Evolutionary conservation across 1,140 invertebrate genomes (phyloP).

Genomic region (Colletes gigas): DNA sequence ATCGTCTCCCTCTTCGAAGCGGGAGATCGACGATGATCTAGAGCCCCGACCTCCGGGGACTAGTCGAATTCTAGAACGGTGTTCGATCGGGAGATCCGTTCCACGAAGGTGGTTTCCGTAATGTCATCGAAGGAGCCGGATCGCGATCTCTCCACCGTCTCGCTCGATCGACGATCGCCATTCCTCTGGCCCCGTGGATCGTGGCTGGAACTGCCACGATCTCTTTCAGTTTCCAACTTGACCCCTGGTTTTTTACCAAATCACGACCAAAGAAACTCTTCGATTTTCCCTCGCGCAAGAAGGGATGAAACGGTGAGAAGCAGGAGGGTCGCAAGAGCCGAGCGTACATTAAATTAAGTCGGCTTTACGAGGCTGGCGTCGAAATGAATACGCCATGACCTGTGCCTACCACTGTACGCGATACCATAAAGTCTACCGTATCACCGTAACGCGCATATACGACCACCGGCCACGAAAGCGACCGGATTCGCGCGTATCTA

Average conservation of each 20-base stretch:
- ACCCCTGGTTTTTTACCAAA: no score
- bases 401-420: constrained; percentile 69
- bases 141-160: background rate
- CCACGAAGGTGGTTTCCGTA: constrained; percentile 11
- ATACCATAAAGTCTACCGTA: constrained; percentile 75
- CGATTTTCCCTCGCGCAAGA: constrained; percentile 68
- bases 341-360: constrained; percentile 74
- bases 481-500: constrained; percentile 44
- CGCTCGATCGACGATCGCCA: background rate
- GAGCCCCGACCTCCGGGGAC: constrained; percentile 5
- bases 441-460: constrained; percentile 70
- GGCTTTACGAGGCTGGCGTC: constrained; percentile 74
- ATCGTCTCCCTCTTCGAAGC: constrained; percentile 51
- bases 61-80: constrained; percentile 55
- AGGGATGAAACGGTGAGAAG: background rate
- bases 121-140: background rate
- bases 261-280: constrained; percentile 41
- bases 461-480: constrained; percentile 67
- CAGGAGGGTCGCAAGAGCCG: constrained; percentile 1
- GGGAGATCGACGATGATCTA: constrained; percentile 64
- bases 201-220: no score
- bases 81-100: constrained; percentile 30
- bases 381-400: constrained; percentile 71
- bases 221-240: no score
- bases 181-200: no score